Base-by-base conservation (phyloP, 2,888 invertebrate species). In the Anoplius nigerrimus region DNA sequence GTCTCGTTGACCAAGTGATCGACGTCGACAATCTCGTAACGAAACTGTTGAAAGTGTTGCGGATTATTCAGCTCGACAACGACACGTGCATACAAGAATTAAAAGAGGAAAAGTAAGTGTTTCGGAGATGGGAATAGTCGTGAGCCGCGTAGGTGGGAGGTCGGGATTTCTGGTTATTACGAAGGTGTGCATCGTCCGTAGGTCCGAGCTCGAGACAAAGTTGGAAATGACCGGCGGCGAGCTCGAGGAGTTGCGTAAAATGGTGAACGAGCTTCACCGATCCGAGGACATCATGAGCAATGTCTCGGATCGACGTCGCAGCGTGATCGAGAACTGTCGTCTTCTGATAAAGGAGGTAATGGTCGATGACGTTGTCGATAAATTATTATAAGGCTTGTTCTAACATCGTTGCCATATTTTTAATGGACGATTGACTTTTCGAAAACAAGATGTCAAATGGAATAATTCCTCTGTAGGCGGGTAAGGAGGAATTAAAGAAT, bases 21-120 rank as follows among this genome's bases (percentile, higher is more conserved):
- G 93, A 93, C 72, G 93, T 94, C 18, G 95, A 95, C 89, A 93
- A 93, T 87, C 90, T 94, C 48, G 92, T 95, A 15, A 93, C 94
- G 13, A 93, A 94, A 85, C 89, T 95, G 81, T 89, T 95, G 62
- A 93, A 93, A 88, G 93, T 93, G 16, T 89, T 93, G 82, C 91
- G 94, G 69, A 94, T 95, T 78, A 92, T 95, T 81, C 93, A 93
- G 84, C 89, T 93, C 80, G 94, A 94, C 83, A 93, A 93, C 81
- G 92, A 93, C 72, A 92, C 92, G 60, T 92, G 92, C 81, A 92
- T 93, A 82, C 92, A 91, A 74, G 92, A 92, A 76, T 86, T 93
- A 66, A 92, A 93, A 85, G 91, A 92, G 65, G 92, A 94, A 84
- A 92, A 92, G 91, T 93, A 88, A 89, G 74, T 71, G 52, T 43